Conservation (phyloP, 2,797 vertebrate species). For the Semaprochilodus insignis region DNA sequence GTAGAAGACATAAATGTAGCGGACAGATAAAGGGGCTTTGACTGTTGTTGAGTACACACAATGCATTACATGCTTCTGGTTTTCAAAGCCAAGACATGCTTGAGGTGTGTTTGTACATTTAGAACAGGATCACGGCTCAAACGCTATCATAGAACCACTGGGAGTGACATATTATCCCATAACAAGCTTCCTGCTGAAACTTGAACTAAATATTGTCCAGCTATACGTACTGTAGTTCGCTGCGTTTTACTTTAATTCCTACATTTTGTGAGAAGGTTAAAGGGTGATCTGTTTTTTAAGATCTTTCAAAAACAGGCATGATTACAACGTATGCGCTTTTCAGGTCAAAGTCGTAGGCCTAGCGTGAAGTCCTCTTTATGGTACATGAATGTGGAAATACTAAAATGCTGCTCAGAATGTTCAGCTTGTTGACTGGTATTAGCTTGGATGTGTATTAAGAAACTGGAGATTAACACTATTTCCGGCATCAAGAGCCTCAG, state of each 20-base stretch:
- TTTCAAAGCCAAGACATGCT: not conserved
- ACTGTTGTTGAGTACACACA: not conserved
- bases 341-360: not conserved
- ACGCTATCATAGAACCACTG: not conserved
- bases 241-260: not conserved
- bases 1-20: not conserved
- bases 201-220: not conserved
- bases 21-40: not conserved
- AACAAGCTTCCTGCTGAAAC: not conserved
- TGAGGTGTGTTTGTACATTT: too few relatives aligned
- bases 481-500: slow-evolving; percentile 3
- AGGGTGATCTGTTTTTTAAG: too few relatives aligned
- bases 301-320: not conserved
- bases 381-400: not conserved
- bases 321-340: not conserved
- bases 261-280: not conserved
- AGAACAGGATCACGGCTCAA: not conserved
- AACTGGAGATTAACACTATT: slow-evolving; percentile 30
- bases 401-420: slow-evolving; percentile 2
- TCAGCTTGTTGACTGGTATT: slow-evolving; percentile 9
- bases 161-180: not conserved
- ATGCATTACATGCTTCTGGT: not conserved
- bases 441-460: slow-evolving; percentile 31
- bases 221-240: not conserved
- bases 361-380: not conserved